phyloP scores from a whole-genome alignment of 2,113 vertebrate genomes.

The Montifringilla adamsi region DNA sequence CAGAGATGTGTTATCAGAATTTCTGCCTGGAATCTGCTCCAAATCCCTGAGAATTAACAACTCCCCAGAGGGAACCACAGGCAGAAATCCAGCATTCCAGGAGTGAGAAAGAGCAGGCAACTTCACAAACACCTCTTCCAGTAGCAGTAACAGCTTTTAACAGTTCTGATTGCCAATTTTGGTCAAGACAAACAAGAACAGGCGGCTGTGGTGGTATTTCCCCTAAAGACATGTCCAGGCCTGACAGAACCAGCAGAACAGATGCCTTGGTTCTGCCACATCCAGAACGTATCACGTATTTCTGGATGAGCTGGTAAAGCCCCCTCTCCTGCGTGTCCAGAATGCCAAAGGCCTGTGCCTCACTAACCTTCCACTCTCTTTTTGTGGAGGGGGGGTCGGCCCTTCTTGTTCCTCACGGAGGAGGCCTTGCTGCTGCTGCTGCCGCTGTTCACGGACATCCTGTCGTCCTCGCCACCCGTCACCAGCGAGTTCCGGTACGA shows the following conservation, averaged over 20 bases:
- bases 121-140: neutral
- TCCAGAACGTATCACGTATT: accelerated
- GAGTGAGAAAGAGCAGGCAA: neutral
- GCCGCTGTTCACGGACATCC: slow-evolving; percentile 95
- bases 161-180: neutral
- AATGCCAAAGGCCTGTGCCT: neutral
- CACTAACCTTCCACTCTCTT: slow-evolving; percentile 91
- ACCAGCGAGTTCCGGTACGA: slow-evolving; percentile 96
- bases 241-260: neutral
- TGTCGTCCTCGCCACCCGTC: slow-evolving; percentile 93
- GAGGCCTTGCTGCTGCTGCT: slow-evolving; percentile 94
- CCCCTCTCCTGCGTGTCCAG: neutral
- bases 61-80: neutral
- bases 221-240: accelerated
- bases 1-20: neutral
- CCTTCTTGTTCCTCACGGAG: slow-evolving; percentile 96
- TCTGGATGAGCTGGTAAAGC: neutral
- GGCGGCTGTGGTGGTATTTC: neutral
- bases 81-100: neutral
- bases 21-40: neutral
- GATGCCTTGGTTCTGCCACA: neutral
- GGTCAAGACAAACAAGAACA: neutral
- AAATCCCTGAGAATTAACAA: neutral
- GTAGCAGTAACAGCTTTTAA: neutral
- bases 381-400: slow-evolving; percentile 91